phyloP scores from a whole-genome alignment of 2,888 invertebrate species.

The Silvanus unidentatus region DNA sequence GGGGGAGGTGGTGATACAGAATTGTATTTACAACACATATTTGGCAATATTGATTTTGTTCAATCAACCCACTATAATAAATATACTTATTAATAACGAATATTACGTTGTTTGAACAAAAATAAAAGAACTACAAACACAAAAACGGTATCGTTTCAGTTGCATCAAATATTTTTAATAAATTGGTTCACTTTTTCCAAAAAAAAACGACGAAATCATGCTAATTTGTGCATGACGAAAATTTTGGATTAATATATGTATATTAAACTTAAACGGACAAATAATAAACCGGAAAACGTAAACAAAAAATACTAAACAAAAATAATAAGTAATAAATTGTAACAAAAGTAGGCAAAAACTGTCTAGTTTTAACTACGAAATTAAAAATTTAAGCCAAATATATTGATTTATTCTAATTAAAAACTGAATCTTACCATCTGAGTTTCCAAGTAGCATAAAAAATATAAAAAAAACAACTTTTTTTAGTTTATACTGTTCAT shows the following conservation, averaged over 20 bases:
- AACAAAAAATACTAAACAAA: neutral
- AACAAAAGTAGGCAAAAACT: slow-evolving; percentile 24
- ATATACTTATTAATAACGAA: too few relatives aligned
- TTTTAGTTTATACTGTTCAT: slow-evolving; percentile 28
- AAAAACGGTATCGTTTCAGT: neutral
- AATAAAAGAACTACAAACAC: neutral
- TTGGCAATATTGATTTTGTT: slow-evolving; percentile 25
- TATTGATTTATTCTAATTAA: slow-evolving; percentile 17
- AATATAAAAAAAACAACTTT: slow-evolving; percentile 33
- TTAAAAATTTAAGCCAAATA: slow-evolving; percentile 14
- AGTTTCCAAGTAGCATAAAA: slow-evolving; percentile 46
- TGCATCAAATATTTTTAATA: slow-evolving; percentile 3
- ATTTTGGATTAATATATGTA: too few relatives aligned
- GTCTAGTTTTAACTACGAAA: slow-evolving; percentile 28
- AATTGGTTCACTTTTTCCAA: neutral
- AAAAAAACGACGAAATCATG: too few relatives aligned
- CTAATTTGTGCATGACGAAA: too few relatives aligned
- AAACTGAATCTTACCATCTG: slow-evolving; percentile 50
- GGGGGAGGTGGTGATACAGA: slow-evolving; percentile 3
- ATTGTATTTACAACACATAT: slow-evolving; percentile 21
- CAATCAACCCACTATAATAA: slow-evolving; percentile 16
- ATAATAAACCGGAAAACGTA: too few relatives aligned
- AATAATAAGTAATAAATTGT: neutral
- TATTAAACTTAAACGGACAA: too few relatives aligned
- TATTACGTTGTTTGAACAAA: slow-evolving; percentile 4